These are phyloP conservation scores for Thera britannica DNA, from an alignment of 2,888 invertebrate species.

Conservation along the genomic window DNA sequence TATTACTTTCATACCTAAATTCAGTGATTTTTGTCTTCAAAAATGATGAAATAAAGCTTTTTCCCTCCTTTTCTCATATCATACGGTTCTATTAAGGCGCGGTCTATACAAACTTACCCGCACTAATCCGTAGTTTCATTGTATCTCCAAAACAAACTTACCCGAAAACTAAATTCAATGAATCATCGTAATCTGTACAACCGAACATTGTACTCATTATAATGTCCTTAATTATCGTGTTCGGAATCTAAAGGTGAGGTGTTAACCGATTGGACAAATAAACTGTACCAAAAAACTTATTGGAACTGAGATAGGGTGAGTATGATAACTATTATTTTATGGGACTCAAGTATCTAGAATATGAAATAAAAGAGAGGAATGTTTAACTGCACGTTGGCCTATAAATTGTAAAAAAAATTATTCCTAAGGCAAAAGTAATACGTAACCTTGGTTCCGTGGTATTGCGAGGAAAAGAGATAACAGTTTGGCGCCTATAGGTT, in stretches of 20 bases:
- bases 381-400: background rate
- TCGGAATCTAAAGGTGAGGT: slow-evolving; percentile 33
- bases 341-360: background rate
- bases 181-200: slow-evolving; percentile 34
- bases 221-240: slow-evolving; percentile 31
- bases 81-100: no score
- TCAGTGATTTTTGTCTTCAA: no score
- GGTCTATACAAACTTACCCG: no score
- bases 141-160: slow-evolving; percentile 11
- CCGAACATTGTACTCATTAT: slow-evolving; percentile 34
- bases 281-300: slow-evolving; percentile 33
- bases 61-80: no score
- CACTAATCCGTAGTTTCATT: background rate
- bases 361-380: no score
- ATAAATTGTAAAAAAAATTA: no score
- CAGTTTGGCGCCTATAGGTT: no score
- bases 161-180: slow-evolving; percentile 22
- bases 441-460: no score
- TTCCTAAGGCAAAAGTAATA: no score
- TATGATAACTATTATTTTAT: background rate
- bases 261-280: slow-evolving; percentile 38
- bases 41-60: no score
- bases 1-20: no score
- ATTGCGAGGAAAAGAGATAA: no score
- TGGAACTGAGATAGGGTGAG: slow-evolving; percentile 29